These are phyloP conservation scores for Parnassius apollo DNA, from an alignment of 2,888 invertebrate genomes.

Conservation along the genomic window DNA sequence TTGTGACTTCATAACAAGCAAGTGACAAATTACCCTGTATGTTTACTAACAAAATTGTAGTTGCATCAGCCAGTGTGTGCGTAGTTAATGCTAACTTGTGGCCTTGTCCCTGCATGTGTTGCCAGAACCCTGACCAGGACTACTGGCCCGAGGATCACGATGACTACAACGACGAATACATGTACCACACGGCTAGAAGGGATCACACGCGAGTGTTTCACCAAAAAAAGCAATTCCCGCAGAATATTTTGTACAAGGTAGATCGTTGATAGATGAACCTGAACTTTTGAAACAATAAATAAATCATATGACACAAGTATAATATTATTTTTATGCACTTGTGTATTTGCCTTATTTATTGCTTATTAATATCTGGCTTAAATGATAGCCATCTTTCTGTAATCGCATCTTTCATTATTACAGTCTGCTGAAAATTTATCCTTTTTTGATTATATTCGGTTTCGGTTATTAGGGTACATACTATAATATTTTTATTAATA, in stretches of 20 bases:
- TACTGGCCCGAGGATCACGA: slow-evolving; percentile 71
- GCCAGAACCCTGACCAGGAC: slow-evolving; percentile 64
- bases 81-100: slow-evolving; percentile 59
- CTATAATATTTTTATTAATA: too few relatives aligned
- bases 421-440: too few relatives aligned
- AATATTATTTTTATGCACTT: too few relatives aligned
- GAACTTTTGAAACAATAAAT: slow-evolving; percentile 4
- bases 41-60: slow-evolving; percentile 30
- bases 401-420: too few relatives aligned
- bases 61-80: slow-evolving; percentile 49
- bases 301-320: not conserved
- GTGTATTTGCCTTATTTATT: too few relatives aligned
- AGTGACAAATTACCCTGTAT: slow-evolving; percentile 27
- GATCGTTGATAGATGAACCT: slow-evolving; percentile 33
- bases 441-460: too few relatives aligned
- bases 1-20: slow-evolving; percentile 6
- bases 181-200: slow-evolving; percentile 77
- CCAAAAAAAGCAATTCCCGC: slow-evolving; percentile 77
- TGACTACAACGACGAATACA: slow-evolving; percentile 76
- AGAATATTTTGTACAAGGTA: slow-evolving; percentile 79
- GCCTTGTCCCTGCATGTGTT: slow-evolving; percentile 58
- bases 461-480: too few relatives aligned
- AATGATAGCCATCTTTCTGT: too few relatives aligned
- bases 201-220: slow-evolving; percentile 73
- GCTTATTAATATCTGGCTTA: too few relatives aligned